Percentiles rank a stretch among this genome's conserved stretches.
Evolutionary conservation across 1,140 invertebrate genomes (phyloP).

Genomic region (Drosophila guanche): DNA sequence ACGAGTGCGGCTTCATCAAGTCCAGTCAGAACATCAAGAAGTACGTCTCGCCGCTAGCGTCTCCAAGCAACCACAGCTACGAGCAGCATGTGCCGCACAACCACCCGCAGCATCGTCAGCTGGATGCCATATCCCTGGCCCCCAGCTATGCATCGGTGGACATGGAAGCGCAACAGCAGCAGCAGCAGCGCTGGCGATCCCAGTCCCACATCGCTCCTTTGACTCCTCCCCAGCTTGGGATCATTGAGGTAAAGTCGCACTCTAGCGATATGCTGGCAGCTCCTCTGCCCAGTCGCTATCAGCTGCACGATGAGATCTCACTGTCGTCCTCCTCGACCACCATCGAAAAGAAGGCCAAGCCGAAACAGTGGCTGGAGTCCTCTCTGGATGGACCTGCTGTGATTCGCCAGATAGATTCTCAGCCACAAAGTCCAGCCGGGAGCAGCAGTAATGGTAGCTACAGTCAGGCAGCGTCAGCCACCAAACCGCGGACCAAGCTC

Average conservation of each 20-base stretch:
- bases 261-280: constrained; percentile 78
- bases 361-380: constrained; percentile 84
- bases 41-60: constrained; percentile 71
- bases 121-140: constrained; percentile 75
- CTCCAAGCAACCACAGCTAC: constrained; percentile 62
- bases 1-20: constrained; percentile 77
- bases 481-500: constrained; percentile 63
- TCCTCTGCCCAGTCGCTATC: constrained; percentile 53
- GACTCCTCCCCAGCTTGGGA: constrained; percentile 55
- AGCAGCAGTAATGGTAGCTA: constrained; percentile 42
- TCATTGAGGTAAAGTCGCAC: constrained; percentile 60
- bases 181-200: constrained; percentile 73
- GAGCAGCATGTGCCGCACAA: constrained; percentile 55
- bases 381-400: constrained; percentile 84
- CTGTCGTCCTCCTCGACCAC: constrained; percentile 63
- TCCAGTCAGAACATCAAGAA: constrained; percentile 82
- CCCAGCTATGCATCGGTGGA: constrained; percentile 77
- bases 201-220: constrained; percentile 71
- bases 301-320: constrained; percentile 71
- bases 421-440: constrained; percentile 54
- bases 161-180: constrained; percentile 49
- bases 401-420: constrained; percentile 65
- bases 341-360: constrained; percentile 76
- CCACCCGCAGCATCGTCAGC: constrained; percentile 50
- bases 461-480: constrained; percentile 2